Conservation (phyloP, 2,797 vertebrate species). For the Cheirogaleus major region DNA sequence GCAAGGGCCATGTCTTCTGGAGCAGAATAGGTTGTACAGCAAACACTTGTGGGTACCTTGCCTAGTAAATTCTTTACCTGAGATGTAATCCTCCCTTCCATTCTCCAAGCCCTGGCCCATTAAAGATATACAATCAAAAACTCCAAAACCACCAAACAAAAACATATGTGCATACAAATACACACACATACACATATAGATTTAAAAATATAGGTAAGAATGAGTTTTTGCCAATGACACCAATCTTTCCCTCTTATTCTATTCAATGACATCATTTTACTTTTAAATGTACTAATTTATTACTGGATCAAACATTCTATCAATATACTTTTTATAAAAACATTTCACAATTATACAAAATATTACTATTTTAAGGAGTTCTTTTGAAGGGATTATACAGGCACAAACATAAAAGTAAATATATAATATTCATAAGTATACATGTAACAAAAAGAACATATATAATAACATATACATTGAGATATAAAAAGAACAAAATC, state of each 20-base stretch:
- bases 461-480: neutral
- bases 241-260: neutral
- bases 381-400: neutral
- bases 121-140: neutral
- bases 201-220: neutral
- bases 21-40: neutral
- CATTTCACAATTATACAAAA: neutral
- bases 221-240: neutral
- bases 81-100: neutral
- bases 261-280: neutral
- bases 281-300: constrained; percentile 38
- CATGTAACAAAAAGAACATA: constrained; percentile 37
- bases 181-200: neutral
- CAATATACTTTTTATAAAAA: constrained; percentile 7
- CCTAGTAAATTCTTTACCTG: neutral
- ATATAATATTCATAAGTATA: neutral
- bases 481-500: constrained; percentile 19
- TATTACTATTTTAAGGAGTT: neutral
- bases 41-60: neutral
- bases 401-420: neutral
- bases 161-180: neutral
- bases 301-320: constrained; percentile 7
- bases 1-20: neutral
- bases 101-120: neutral
- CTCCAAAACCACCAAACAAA: neutral